These are phyloP conservation scores for Python bivittatus DNA, from an alignment of 2,113 vertebrate species.

Conservation along the genomic window DNA sequence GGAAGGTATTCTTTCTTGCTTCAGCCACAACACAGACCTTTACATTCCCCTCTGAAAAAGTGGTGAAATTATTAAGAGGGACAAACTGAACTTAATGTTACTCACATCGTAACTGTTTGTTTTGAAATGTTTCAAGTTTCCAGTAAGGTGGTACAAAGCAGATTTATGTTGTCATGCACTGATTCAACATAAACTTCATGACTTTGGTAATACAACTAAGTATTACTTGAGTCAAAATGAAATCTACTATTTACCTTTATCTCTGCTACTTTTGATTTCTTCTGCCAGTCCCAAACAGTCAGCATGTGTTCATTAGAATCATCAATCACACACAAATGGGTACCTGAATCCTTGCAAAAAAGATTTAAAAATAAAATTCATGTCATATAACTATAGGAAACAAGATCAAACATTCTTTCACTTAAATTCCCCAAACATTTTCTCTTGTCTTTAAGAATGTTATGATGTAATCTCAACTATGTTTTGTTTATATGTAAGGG, in stretches of 20 bases:
- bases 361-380: constrained; percentile 37
- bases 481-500: neutral
- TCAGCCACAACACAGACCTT: neutral
- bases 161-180: neutral
- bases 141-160: neutral
- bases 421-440: neutral
- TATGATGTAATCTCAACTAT: neutral
- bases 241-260: constrained; percentile 84
- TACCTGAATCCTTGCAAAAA: constrained; percentile 86
- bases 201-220: neutral
- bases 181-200: neutral
- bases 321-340: constrained; percentile 92
- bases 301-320: constrained; percentile 98
- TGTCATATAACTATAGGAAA: fast-evolving
- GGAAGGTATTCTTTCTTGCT: neutral
- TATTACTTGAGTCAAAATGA: neutral
- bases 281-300: constrained; percentile 97
- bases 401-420: neutral
- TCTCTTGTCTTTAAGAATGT: neutral
- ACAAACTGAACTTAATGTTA: neutral
- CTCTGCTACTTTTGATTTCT: constrained; percentile 92
- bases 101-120: neutral
- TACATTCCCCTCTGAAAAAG: neutral
- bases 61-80: neutral
- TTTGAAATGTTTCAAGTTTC: neutral